These are phyloP conservation scores for Nesidiocoris tenuis DNA, from an alignment of 2,888 invertebrate species.

Conservation along the genomic window DNA sequence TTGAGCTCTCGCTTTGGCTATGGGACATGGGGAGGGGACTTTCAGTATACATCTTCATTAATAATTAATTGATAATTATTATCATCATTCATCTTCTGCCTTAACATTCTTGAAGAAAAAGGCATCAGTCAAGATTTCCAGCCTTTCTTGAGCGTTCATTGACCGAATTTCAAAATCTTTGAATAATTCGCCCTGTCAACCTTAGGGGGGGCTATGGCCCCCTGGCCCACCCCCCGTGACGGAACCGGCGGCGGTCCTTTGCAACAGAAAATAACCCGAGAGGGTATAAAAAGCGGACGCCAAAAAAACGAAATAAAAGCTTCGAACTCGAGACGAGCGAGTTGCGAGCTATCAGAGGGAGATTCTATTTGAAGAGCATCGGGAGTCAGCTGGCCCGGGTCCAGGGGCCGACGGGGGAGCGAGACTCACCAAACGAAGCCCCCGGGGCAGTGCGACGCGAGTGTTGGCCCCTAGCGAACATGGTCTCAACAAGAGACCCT, in stretches of 20 bases:
- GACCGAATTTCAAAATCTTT: no score
- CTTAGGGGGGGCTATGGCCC: no score
- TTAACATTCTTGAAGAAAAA: no score
- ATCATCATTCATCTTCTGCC: no score
- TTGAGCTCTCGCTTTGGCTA: no score
- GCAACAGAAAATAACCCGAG: not conserved
- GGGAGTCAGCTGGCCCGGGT: constrained; percentile 39
- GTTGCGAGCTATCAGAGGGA: not conserved
- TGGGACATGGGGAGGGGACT: no score
- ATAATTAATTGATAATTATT: no score
- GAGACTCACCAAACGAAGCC: not conserved
- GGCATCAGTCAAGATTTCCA: no score
- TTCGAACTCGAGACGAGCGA: not conserved
- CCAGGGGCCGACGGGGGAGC: constrained; percentile 34
- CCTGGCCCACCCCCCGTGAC: no score
- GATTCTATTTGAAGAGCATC: constrained; percentile 28
- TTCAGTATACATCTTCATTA: no score
- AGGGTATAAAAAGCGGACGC: not conserved
- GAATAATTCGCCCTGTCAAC: no score
- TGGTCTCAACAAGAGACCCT: constrained; percentile 30
- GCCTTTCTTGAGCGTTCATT: no score
- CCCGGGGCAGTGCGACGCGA: constrained; percentile 31
- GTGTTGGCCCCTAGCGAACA: constrained; percentile 30
- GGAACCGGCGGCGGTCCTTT: not conserved
- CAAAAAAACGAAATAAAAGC: not conserved